A percentile compares a stretch with the other conserved stretches of the same genome.
Conservation (phyloP, 2,888 invertebrate genomes). For the Philaethria dido region DNA sequence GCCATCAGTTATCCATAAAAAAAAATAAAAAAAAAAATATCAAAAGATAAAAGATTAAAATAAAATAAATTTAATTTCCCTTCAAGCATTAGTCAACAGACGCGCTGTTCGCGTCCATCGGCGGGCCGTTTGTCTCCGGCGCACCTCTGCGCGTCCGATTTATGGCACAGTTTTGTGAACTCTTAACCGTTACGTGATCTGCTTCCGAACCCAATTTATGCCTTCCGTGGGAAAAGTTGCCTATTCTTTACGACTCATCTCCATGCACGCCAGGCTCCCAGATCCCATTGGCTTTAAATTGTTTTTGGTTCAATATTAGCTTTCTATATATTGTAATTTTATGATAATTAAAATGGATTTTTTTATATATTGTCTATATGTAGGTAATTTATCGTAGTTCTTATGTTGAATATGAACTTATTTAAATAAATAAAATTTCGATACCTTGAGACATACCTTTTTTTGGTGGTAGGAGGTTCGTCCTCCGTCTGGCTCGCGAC, state of each 20-base stretch:
- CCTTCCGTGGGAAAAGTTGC: slow-evolving; percentile 79
- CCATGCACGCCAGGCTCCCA: slow-evolving; percentile 53
- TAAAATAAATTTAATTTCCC: not conserved
- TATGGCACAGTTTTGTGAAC: slow-evolving; percentile 84
- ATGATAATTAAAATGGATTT: not conserved
- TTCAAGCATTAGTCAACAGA: slow-evolving; percentile 43
- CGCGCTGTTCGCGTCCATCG: slow-evolving; percentile 52
- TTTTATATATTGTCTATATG: not conserved
- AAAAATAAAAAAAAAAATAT: not conserved
- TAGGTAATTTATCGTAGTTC: not conserved
- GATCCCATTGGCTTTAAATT: slow-evolving; percentile 43
- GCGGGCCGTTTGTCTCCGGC: slow-evolving; percentile 81
- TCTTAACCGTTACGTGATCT: slow-evolving; percentile 84
- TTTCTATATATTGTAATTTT: not conserved
- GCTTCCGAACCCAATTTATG: slow-evolving; percentile 83
- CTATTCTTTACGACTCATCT: slow-evolving; percentile 80
- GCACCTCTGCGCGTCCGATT: slow-evolving; percentile 83
- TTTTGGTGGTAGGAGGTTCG: no score
- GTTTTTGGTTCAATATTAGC: slow-evolving; percentile 25
- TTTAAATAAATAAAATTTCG: no score
- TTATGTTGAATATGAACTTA: not conserved
- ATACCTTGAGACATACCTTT: no score
- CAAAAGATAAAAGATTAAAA: not conserved
- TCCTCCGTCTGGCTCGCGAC: no score
- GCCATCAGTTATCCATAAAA: no score